A percentile compares a stretch with the other conserved stretches of the same genome.
These are phyloP conservation scores for Agapostemon virescens DNA, from an alignment of 2,888 invertebrate species.

Conservation along the genomic window DNA sequence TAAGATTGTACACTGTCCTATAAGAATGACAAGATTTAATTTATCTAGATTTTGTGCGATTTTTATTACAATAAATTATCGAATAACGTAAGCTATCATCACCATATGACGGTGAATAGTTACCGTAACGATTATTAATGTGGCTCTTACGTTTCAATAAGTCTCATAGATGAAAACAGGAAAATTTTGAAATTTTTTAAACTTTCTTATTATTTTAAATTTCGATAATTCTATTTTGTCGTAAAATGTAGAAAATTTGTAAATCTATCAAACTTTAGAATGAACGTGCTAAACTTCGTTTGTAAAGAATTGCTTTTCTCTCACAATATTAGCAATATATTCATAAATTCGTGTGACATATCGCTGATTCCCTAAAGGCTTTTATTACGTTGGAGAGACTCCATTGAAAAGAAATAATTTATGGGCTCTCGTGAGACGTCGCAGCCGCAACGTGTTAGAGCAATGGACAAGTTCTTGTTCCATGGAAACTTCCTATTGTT, in stretches of 20 bases:
- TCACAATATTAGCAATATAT: background rate
- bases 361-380: background rate
- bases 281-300: background rate
- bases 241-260: background rate
- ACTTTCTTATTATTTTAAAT: background rate
- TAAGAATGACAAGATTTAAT: too few relatives aligned
- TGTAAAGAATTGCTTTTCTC: background rate
- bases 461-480: constrained; percentile 12
- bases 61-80: too few relatives aligned
- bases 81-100: too few relatives aligned
- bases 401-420: constrained; percentile 4
- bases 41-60: too few relatives aligned
- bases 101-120: too few relatives aligned
- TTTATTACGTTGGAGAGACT: background rate
- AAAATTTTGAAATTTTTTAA: too few relatives aligned
- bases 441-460: constrained; percentile 4
- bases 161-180: background rate
- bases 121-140: background rate
- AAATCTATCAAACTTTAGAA: background rate
- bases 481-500: background rate
- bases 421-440: background rate
- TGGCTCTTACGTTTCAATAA: background rate
- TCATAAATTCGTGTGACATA: background rate
- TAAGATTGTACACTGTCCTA: too few relatives aligned
- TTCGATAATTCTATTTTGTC: background rate